phyloP scores from a whole-genome alignment of 2,113 vertebrate species.

The Mustelus asterias region DNA sequence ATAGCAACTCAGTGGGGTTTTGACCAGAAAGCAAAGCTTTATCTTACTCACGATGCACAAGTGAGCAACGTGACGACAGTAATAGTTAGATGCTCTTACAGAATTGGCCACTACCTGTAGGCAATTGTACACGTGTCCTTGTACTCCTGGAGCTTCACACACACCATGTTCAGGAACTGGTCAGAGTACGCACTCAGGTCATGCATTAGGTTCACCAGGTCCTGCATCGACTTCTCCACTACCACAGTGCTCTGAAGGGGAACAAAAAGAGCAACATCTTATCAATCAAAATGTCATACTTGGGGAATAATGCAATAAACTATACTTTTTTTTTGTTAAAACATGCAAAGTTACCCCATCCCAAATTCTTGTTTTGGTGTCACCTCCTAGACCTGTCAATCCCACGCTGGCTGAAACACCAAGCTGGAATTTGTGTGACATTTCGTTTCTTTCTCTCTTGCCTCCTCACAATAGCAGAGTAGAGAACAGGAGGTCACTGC shows the following conservation, averaged over 20 bases:
- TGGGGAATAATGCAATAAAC: neutral
- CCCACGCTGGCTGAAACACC: neutral
- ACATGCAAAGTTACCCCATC: neutral
- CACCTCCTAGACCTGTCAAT: neutral
- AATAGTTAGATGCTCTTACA: neutral
- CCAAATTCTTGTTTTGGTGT: neutral
- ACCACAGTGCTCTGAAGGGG: slow-evolving; percentile 80
- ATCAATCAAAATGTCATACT: neutral
- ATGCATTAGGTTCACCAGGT: slow-evolving; percentile 91
- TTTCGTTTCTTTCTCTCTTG: neutral
- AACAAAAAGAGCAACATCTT: neutral
- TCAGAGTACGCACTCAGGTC: slow-evolving; percentile 93
- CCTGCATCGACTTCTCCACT: slow-evolving; percentile 95
- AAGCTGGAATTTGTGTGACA: neutral
- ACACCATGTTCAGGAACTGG: slow-evolving; percentile 97
- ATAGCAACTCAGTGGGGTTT: neutral
- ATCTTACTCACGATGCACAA: neutral
- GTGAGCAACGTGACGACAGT: neutral
- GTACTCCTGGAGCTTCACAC: slow-evolving; percentile 95
- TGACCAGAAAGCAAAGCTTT: neutral
- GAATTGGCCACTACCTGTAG: slow-evolving; percentile 72
- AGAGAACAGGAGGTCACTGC: neutral
- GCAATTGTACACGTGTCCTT: slow-evolving; percentile 84
- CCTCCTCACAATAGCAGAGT: neutral
- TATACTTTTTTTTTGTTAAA: neutral